Evolutionary conservation across 2,797 vertebrate genomes (phyloP).

Genomic region (Syndactyla subalaris): DNA sequence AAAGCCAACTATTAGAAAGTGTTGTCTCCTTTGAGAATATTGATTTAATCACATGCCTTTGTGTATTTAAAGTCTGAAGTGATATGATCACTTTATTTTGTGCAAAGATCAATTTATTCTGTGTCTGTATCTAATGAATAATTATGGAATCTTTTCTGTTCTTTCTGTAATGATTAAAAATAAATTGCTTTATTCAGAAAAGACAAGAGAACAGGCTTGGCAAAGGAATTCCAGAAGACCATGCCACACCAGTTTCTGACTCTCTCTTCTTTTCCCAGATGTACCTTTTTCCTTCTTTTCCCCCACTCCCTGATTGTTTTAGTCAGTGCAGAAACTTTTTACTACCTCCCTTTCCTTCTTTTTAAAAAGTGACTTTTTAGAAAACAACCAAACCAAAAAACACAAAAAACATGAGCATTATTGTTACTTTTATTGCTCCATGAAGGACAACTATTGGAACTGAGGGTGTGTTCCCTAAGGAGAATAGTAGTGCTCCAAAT

Average conservation of each 20-base stretch:
- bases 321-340: not conserved
- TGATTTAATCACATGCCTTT: constrained; percentile 21
- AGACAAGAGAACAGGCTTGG: not conserved
- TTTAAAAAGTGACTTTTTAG: not conserved
- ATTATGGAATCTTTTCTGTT: not conserved
- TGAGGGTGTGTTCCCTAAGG: not conserved
- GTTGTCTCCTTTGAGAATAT: constrained; percentile 29
- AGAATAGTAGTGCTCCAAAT: not conserved
- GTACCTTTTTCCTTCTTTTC: not conserved
- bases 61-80: constrained; percentile 34
- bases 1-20: constrained; percentile 30
- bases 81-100: not conserved
- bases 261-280: not conserved
- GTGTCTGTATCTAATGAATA: not conserved
- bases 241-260: not conserved
- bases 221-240: not conserved
- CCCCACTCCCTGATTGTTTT: accelerated
- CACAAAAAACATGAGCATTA: not conserved
- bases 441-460: not conserved
- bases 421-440: not conserved
- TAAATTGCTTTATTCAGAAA: not conserved
- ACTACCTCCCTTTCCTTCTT: not conserved
- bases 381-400: too few relatives aligned
- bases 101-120: constrained; percentile 39
- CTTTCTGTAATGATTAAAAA: not conserved